Evolutionary conservation across 1,140 invertebrate species (phyloP).

Genomic region (Drosophila lacertosa): DNA sequence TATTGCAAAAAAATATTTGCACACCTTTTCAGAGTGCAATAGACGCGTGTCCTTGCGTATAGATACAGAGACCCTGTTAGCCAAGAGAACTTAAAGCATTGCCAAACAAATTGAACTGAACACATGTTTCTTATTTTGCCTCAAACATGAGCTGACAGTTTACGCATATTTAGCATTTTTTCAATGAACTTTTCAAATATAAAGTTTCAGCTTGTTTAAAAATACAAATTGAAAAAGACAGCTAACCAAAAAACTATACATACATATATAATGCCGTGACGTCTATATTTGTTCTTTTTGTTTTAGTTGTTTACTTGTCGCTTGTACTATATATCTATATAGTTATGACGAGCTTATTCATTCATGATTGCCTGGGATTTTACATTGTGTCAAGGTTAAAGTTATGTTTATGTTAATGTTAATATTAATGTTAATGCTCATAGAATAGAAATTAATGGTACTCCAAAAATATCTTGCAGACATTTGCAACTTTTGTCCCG

Average conservation of each 20-base stretch:
- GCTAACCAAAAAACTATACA: conserved; percentile 3
- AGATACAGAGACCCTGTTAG: conserved; percentile 14
- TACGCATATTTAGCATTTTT: conserved; percentile 50
- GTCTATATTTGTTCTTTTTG: conserved; percentile 14
- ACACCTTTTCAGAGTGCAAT: conserved; percentile 55
- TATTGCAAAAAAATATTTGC: conserved; percentile 43
- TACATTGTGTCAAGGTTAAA: conserved; percentile 45
- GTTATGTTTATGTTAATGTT: too few relatives aligned
- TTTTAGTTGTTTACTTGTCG: conserved; percentile 35
- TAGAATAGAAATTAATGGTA: conserved; percentile 20
- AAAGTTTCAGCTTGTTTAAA: conserved; percentile 31
- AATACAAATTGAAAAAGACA: conserved; percentile 26
- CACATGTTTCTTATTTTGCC: conserved; percentile 45
- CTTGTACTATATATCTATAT: conserved; percentile 26
- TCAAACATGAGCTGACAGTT: conserved; percentile 52
- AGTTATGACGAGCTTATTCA: conserved; percentile 31
- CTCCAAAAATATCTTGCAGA: conserved; percentile 12
- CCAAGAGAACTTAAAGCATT: not conserved
- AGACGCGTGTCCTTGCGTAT: conserved; percentile 66
- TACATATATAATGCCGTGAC: conserved; percentile 14
- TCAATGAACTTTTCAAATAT: conserved; percentile 19
- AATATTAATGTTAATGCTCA: too few relatives aligned
- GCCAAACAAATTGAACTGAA: conserved; percentile 41
- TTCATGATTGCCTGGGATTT: conserved; percentile 47
- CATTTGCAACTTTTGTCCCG: conserved; percentile 48